Conservation (phyloP, 2,888 invertebrate genomes). For the Torymus aiolomorphi region DNA sequence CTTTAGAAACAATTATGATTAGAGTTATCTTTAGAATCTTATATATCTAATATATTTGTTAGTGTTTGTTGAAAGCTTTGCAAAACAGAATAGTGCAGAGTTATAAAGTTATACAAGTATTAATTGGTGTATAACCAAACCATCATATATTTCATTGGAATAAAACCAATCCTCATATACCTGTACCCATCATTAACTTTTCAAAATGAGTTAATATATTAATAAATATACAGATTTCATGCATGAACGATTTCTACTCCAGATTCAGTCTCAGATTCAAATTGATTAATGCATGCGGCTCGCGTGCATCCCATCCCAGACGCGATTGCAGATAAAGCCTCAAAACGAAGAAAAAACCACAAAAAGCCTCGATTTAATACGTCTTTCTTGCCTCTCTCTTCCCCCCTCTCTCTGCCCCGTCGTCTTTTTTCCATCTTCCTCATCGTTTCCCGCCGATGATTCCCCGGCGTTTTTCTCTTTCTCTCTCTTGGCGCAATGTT, state of each 20-base stretch:
- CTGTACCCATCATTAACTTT: background rate
- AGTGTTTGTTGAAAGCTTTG: too few relatives aligned
- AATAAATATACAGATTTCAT: constrained; percentile 11
- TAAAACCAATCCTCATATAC: too few relatives aligned
- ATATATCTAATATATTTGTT: too few relatives aligned
- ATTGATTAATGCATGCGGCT: constrained; percentile 33
- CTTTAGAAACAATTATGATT: too few relatives aligned
- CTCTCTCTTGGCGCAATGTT: background rate
- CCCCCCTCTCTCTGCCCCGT: background rate
- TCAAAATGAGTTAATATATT: background rate
- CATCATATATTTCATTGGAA: too few relatives aligned
- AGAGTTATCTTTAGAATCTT: too few relatives aligned
- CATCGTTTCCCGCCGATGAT: constrained; percentile 25
- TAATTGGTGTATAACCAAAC: too few relatives aligned
- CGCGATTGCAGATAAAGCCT: constrained; percentile 24
- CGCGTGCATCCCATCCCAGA: constrained; percentile 12
- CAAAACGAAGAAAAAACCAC: background rate
- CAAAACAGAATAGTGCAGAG: too few relatives aligned
- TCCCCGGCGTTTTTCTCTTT: constrained; percentile 3
- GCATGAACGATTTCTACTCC: constrained; percentile 16
- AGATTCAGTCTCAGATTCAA: constrained; percentile 15
- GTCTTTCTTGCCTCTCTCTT: background rate
- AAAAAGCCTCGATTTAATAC: constrained; percentile 37
- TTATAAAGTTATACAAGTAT: too few relatives aligned
- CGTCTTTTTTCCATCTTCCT: background rate